These are phyloP conservation scores for Guaruba guarouba DNA, from an alignment of 2,113 vertebrate species.

Conservation along the genomic window DNA sequence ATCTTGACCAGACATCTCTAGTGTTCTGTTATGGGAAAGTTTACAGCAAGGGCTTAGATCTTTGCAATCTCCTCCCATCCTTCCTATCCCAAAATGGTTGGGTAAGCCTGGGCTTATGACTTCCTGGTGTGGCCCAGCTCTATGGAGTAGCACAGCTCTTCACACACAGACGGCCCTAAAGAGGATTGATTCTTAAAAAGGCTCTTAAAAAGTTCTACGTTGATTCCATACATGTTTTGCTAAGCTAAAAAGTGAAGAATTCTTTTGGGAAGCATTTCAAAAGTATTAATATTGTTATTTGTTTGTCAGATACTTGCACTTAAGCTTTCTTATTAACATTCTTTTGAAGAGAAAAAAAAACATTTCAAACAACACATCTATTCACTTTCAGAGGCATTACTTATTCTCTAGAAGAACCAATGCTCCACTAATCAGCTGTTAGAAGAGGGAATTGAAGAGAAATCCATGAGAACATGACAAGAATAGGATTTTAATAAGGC, in stretches of 20 bases:
- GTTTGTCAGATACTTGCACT: background rate
- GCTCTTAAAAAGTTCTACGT: background rate
- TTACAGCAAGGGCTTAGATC: background rate
- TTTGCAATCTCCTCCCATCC: background rate
- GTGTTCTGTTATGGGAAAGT: background rate
- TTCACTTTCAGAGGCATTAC: background rate
- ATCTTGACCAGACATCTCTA: background rate
- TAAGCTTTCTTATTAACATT: background rate
- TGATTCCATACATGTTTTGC: background rate
- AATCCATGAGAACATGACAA: background rate
- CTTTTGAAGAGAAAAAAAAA: background rate
- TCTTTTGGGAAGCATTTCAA: background rate
- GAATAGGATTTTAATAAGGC: background rate
- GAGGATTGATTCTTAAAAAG: background rate
- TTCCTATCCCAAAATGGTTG: background rate
- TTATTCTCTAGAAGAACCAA: background rate
- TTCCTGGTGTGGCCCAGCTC: background rate
- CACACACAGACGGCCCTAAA: background rate
- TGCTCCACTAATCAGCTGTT: background rate
- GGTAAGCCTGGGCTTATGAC: background rate
- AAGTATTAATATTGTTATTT: background rate
- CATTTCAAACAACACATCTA: background rate
- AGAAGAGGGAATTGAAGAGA: background rate
- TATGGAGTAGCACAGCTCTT: background rate
- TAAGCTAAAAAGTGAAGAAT: background rate